Conservation (phyloP, 92 coral and sea anemone genomes). For the Heliopora coerulea region DNA sequence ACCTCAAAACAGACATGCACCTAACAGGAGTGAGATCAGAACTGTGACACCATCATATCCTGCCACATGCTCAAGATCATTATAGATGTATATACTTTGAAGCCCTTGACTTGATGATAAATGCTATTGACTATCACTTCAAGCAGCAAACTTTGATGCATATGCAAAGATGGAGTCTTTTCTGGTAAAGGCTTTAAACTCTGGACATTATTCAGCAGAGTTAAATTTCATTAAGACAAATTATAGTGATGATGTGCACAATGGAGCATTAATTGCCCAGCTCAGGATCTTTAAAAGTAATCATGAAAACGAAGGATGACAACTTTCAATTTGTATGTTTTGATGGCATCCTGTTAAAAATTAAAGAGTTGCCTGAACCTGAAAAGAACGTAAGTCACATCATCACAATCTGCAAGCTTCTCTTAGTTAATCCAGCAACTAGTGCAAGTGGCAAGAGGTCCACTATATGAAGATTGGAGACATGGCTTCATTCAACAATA, state of each 20-base stretch:
- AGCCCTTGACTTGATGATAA: constrained; percentile 60
- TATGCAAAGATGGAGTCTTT: constrained; percentile 61
- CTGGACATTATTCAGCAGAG: constrained; percentile 60
- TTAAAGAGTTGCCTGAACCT: no score
- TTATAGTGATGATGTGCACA: constrained; percentile 57
- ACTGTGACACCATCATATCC: no score
- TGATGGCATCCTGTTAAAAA: constrained; percentile 47
- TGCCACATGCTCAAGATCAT: constrained; percentile 63
- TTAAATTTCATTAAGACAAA: constrained; percentile 42
- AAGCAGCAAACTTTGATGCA: constrained; percentile 59
- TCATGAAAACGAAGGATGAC: constrained; percentile 43
- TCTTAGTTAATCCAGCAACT: no score
- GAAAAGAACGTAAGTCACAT: no score
- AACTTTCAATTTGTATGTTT: constrained; percentile 54
- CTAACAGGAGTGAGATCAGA: constrained; percentile 50
- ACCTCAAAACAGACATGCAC: constrained; percentile 62
- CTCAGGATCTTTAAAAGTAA: constrained; percentile 54
- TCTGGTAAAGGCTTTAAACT: constrained; percentile 47
- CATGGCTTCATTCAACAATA: constrained; percentile 66
- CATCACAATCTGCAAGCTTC: no score
- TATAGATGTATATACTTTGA: constrained; percentile 60
- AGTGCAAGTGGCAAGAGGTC: no score
- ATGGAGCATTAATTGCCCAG: constrained; percentile 48
- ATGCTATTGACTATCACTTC: constrained; percentile 66
- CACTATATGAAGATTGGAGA: constrained; percentile 63